Base-by-base conservation (phyloP, 2,888 invertebrate genomes). In the Carpatolechia fugitivella region DNA sequence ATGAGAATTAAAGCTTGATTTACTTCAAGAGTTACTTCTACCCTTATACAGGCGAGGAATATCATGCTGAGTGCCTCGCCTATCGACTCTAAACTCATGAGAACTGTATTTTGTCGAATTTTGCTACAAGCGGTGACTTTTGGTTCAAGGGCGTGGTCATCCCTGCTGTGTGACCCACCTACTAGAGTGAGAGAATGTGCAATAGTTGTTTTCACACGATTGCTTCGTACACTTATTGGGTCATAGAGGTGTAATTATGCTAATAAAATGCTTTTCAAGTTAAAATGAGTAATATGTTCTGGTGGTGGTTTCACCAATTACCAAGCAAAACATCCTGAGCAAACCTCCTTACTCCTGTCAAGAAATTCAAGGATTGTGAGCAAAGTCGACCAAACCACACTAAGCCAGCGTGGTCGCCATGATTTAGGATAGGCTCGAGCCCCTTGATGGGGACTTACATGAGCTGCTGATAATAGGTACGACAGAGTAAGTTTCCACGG, bases 91-190 rank as follows among this genome's bases (percentile, higher is more conserved):
- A 18, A 16, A 41, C 20, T 41, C 40, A 41, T 41, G 40, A 41
- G 40, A 41, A 41, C 40, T 40, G 40, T 2, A 24, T 7, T 41
- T 11, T 7, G 18, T 14, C 7, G n/a, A n/a, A n/a, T n/a, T 16
- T 20, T 18, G 11, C 18, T 6, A 18, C 4, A 5, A 41, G 40
- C n/a, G n/a, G n/a, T 20, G 18, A 7, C 4, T 18, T 41, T 18
- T 16, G 38, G 38, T 38, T 10, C 10, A 18, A 11, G 13, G 69
- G 70, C 74, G 73, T 67, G 68, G 56, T 64, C 49, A 31, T 52
- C 61, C 80, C 66, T 58, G 77, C 80, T 71, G 79, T 60, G 82
- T 64, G 62, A 65, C 66, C 74, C 79, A 79, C 81, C 79, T 69
- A 61, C 61, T 33, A 36, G 14, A 50, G 31, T 35, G 38, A 24